These are phyloP conservation scores for Rhinichthys klamathensis DNA, from an alignment of 2,113 vertebrate genomes.

Conservation along the genomic window DNA sequence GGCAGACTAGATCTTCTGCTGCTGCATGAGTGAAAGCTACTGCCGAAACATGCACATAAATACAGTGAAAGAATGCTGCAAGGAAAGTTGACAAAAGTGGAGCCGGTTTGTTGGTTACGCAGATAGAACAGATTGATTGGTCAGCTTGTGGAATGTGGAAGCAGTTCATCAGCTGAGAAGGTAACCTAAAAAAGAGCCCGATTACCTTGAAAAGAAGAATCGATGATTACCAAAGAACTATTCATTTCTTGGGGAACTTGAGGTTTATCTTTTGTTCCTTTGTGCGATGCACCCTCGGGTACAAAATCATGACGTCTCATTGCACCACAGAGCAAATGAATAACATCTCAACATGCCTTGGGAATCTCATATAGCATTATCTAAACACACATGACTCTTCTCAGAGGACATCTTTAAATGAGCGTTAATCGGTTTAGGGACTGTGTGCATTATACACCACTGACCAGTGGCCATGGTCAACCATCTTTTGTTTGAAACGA, in stretches of 20 bases:
- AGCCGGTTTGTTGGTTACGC: no score
- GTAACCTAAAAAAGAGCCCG: background rate
- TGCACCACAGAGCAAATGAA: background rate
- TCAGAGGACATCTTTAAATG: background rate
- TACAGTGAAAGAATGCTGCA: no score
- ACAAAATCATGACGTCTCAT: background rate
- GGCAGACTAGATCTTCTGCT: no score
- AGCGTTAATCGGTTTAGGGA: background rate
- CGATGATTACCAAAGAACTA: background rate
- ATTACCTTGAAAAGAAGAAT: no score
- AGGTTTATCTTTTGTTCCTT: conserved; percentile 6
- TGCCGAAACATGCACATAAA: no score
- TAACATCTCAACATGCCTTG: conserved; percentile 1
- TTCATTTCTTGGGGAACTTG: background rate
- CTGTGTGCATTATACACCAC: background rate
- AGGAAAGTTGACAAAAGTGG: no score
- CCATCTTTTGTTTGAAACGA: background rate
- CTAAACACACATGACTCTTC: background rate
- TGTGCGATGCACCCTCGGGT: background rate
- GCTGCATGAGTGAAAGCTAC: no score
- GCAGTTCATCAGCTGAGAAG: background rate
- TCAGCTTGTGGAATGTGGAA: background rate
- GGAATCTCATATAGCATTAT: background rate
- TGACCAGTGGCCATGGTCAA: background rate
- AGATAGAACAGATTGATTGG: no score